Base-by-base conservation (phyloP, 2,888 invertebrate species). In the Lasioglossum pauxillum region DNA sequence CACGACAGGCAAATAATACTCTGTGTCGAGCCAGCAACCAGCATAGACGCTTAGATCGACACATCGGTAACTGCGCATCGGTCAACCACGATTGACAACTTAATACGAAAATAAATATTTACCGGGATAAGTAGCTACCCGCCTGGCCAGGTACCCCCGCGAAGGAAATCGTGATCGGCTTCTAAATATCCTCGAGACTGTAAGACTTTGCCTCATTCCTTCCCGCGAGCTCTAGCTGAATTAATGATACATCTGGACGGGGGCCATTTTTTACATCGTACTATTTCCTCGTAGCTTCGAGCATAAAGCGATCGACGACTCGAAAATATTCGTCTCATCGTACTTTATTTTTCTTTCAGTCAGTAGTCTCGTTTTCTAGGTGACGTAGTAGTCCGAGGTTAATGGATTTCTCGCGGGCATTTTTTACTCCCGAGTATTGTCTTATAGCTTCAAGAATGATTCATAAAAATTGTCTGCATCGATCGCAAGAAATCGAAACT, bases 1-100 rank as follows among this genome's bases (percentile, higher is more conserved):
- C 90, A 83, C 72, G 80, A 14, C 77, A 74, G 69, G 78, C 75
- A 83, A 85, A 85, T 84, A 84, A 80, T 71, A 76, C 84, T 16
- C 69, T n/a, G 38, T 19, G 64, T 49, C 14, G 41, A 27, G 31
- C 16, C 27, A 16, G 31, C 64, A 64, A 27, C 31, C 31, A 31
- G 31, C 64, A 10, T 53, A n/a, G 53, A n/a, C 53, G 23, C 23
- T 44, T n/a, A 10, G 53, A 53, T 53, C 53, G 53, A 53, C 53
- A 53, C 53, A 35, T 64, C 23, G 35, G 73, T 27, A 57, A 64
- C n/a, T 53, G 49, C 44, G 64, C 49, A 44, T 64, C 73, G 27
- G 16, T 35, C 46, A 10, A 14, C 27, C 73, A 46, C 19, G 67
- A 35, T 35, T 67, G 35, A 67, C 67, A 67, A 67, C 16, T 46